Evolutionary conservation across 2,113 vertebrate species (phyloP), one percentile per base, ranked within the genome.

Genomic region (Cephalopterus ornatus): DNA sequence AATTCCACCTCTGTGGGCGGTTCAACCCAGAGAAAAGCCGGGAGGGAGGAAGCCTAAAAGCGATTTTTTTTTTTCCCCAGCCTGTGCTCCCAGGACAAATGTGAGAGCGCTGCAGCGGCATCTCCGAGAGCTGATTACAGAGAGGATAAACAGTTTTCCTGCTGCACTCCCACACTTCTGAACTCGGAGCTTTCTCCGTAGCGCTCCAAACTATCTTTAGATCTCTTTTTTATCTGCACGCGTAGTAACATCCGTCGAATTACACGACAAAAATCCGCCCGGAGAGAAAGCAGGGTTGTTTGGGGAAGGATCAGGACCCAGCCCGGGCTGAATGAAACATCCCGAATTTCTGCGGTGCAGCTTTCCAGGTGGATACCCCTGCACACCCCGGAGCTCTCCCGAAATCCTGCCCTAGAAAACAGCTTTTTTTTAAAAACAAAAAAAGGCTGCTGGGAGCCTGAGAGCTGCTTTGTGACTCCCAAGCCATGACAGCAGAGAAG

Each of bases 211-310:
- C 17, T 21, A 12, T 5, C 50, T 86, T 55, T 4, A 30, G 33
- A 18, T 55, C 5, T 32, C 37, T 37, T 58, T 39, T 42, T 39
- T 6, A 13, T 4, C 21, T 16, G 0, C 14, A 0, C 27, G 1
- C 3, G n/a, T n/a, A 12, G 33, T 7, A 46, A 15, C 41, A 28
- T 30, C 67, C 37, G 44, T 5, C 49, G 21, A 23, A 39, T 46
- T 18, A 35, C 68, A 26, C 33, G 20, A 4, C 14, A 44, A 7
- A 14, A 49, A 5, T 8, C 3, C 4, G 8, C 8, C 2, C n/a
- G 24, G 8, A n/a, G 22, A 67, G 42, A 5, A 8, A 22, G 49
- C 26, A 67, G 26, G 85, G 30, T 10, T 8, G 2, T 52, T 52
- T 2, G 16, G 1, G 1, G n/a, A 39, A 24, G 44, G 37, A 19